Percentiles rank a stretch among this genome's conserved stretches.
Evolutionary conservation across 2,888 invertebrate species (phyloP).

Genomic region (Epinotia demarniana): DNA sequence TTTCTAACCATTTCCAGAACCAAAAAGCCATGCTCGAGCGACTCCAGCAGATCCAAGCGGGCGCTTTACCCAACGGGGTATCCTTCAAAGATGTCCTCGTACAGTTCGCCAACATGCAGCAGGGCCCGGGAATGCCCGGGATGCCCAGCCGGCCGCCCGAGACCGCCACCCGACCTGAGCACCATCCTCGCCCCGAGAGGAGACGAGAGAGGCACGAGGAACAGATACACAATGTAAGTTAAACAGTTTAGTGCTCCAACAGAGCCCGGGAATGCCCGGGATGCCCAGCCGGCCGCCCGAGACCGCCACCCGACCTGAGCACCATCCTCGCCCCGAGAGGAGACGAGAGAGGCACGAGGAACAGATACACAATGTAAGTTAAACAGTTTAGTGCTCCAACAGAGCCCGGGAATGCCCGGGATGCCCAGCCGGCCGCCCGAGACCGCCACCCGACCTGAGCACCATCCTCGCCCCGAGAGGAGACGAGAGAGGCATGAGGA

Average conservation of each 20-base stretch:
- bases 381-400: background rate
- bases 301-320: constrained; percentile 67
- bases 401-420: background rate
- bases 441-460: background rate
- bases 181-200: constrained; percentile 65
- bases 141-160: constrained; percentile 70
- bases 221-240: constrained; percentile 20
- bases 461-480: background rate
- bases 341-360: constrained; percentile 65
- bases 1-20: constrained; percentile 63
- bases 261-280: constrained; percentile 56
- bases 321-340: constrained; percentile 64
- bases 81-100: constrained; percentile 90
- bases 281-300: constrained; percentile 64
- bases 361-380: constrained; percentile 7
- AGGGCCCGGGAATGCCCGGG: constrained; percentile 59
- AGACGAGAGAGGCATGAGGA: constrained; percentile 64
- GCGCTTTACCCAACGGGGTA: constrained; percentile 74
- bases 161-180: constrained; percentile 67
- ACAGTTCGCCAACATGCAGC: constrained; percentile 88
- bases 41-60: constrained; percentile 79
- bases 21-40: constrained; percentile 80
- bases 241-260: constrained; percentile 65
- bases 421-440: background rate
- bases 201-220: constrained; percentile 66